phyloP scores from a whole-genome alignment of 2,888 invertebrate genomes.

The Eustalomyia histrio region DNA sequence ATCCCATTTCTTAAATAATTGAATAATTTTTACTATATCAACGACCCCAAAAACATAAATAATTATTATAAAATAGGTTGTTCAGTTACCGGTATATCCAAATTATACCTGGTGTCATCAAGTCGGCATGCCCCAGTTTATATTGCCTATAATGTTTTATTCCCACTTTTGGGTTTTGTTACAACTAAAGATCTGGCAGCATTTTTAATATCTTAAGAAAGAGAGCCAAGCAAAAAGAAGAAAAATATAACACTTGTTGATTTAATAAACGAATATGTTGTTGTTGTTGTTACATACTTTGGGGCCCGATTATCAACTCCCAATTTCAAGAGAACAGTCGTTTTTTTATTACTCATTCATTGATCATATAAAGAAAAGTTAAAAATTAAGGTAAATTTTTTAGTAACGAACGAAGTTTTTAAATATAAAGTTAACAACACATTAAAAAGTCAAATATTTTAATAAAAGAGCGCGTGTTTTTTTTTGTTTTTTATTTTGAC shows the following conservation, averaged over 20 bases:
- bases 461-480: neutral
- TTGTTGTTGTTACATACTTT: neutral
- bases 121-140: no score
- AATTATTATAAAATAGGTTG: no score
- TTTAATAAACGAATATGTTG: neutral
- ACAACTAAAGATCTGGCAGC: neutral
- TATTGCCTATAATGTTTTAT: neutral
- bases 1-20: no score
- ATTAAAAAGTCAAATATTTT: constrained; percentile 5
- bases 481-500: neutral
- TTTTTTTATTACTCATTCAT: neutral
- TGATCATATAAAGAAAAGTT: constrained; percentile 18
- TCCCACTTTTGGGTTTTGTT: neutral
- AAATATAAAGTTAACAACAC: constrained; percentile 1
- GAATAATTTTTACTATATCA: no score
- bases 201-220: neutral
- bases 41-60: no score
- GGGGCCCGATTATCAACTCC: neutral
- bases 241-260: neutral
- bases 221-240: neutral
- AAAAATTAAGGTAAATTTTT: constrained; percentile 44
- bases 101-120: no score
- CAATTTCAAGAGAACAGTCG: neutral
- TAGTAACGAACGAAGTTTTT: constrained; percentile 16
- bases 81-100: no score